Conservation (phyloP, 2,797 vertebrate genomes). For the Esox lucius region DNA sequence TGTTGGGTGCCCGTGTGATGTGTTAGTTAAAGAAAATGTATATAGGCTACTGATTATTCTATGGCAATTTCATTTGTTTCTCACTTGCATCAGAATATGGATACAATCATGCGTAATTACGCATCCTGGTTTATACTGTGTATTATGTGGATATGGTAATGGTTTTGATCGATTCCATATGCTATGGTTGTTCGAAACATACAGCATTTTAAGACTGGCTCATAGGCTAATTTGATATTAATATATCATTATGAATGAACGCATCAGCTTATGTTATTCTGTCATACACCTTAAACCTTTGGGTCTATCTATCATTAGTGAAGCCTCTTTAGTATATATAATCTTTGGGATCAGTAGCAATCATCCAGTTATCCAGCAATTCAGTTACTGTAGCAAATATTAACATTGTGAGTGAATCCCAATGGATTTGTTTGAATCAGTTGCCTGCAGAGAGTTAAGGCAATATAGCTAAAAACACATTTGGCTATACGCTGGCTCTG, state of each 20-base stretch:
- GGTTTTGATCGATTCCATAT: no score
- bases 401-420: no score
- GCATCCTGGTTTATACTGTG: neutral
- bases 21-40: conserved; percentile 2
- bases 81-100: neutral
- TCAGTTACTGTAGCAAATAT: no score
- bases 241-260: neutral
- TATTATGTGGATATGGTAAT: neutral
- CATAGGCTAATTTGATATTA: neutral
- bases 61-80: neutral
- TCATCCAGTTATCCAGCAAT: no score
- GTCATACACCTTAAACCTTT: neutral
- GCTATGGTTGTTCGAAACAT: neutral
- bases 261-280: neutral
- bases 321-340: no score
- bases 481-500: no score
- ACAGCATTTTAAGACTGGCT: neutral
- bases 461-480: no score
- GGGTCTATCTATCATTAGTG: no score
- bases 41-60: conserved; percentile 6
- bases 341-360: no score
- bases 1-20: neutral
- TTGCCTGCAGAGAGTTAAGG: no score
- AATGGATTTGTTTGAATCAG: no score
- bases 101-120: conserved; percentile 1